A percentile compares a stretch with the other conserved stretches of the same genome.
Evolutionary conservation across 2,113 vertebrate genomes (phyloP).

Genomic region (Vombatus ursinus): DNA sequence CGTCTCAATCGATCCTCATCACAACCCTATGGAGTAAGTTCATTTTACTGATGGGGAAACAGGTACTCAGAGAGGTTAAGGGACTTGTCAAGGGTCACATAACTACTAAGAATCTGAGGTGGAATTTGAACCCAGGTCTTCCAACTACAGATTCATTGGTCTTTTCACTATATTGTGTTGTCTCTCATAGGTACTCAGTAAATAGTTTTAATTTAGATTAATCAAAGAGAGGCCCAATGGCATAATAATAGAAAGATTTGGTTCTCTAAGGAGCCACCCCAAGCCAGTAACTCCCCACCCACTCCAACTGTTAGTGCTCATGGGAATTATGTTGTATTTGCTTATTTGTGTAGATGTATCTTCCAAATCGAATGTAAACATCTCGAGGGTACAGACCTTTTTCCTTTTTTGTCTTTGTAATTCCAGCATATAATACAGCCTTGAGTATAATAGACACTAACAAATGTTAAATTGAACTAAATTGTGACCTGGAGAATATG

Average conservation of each 20-base stretch:
- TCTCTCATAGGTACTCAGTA: neutral
- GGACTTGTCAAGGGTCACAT: neutral
- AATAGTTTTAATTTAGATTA: neutral
- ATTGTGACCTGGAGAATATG: conserved; percentile 18
- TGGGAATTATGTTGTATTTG: neutral
- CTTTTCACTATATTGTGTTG: neutral
- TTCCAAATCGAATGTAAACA: neutral
- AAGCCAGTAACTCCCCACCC: neutral
- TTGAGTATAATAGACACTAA: neutral
- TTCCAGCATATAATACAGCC: neutral
- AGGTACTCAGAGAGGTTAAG: neutral
- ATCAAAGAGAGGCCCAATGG: neutral
- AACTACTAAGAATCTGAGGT: neutral
- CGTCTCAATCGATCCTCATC: neutral
- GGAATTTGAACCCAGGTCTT: neutral
- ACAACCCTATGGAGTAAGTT: neutral
- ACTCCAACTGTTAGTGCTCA: neutral
- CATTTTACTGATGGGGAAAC: neutral
- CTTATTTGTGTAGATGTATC: neutral
- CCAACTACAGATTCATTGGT: neutral
- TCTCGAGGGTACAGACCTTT: too few relatives aligned
- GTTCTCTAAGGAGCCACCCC: neutral
- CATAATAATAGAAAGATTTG: neutral
- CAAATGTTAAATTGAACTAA: neutral
- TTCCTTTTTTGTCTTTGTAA: too few relatives aligned